phyloP scores from a whole-genome alignment of 1,140 invertebrate genomes.

The Trissolcus basalis region DNA sequence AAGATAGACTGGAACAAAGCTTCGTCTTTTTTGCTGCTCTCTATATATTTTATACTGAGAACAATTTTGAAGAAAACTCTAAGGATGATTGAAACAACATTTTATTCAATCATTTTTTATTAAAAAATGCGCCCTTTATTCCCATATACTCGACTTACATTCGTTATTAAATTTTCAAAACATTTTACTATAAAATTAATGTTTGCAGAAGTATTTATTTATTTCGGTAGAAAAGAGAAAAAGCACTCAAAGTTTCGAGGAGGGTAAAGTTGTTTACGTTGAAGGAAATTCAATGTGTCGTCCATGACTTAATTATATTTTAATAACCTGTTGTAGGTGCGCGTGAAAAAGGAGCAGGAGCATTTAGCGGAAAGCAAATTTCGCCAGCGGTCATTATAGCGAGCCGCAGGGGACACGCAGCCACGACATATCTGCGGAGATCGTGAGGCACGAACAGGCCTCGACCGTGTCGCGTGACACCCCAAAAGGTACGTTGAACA shows the following conservation, averaged over 20 bases:
- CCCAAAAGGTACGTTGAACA: conserved; percentile 15
- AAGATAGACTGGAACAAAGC: conserved; percentile 44
- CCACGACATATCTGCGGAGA: conserved; percentile 34
- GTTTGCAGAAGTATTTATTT: too few relatives aligned
- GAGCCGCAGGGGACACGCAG: conserved; percentile 25
- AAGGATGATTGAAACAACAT: too few relatives aligned
- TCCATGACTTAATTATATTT: conserved; percentile 29
- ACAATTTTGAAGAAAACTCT: conserved; percentile 15
- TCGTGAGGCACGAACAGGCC: conserved; percentile 45
- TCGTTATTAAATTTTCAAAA: too few relatives aligned
- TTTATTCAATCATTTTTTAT: too few relatives aligned
- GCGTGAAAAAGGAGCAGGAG: conserved; percentile 16
- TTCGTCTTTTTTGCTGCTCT: conserved; percentile 24
- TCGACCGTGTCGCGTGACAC: conserved; percentile 28
- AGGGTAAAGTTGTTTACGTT: too few relatives aligned
- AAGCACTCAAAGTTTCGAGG: background rate
- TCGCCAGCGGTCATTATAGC: conserved; percentile 31
- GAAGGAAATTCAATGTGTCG: background rate
- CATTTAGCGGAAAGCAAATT: conserved; percentile 16
- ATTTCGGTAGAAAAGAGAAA: background rate
- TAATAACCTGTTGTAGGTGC: conserved; percentile 28
- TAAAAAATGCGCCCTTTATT: too few relatives aligned
- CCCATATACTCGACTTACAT: too few relatives aligned
- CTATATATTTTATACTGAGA: conserved; percentile 23
- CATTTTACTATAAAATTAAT: too few relatives aligned